A percentile compares a stretch with the other conserved stretches of the same genome.
These are phyloP conservation scores for Vultur gryphus DNA, from an alignment of 2,797 vertebrate genomes.

Conservation along the genomic window DNA sequence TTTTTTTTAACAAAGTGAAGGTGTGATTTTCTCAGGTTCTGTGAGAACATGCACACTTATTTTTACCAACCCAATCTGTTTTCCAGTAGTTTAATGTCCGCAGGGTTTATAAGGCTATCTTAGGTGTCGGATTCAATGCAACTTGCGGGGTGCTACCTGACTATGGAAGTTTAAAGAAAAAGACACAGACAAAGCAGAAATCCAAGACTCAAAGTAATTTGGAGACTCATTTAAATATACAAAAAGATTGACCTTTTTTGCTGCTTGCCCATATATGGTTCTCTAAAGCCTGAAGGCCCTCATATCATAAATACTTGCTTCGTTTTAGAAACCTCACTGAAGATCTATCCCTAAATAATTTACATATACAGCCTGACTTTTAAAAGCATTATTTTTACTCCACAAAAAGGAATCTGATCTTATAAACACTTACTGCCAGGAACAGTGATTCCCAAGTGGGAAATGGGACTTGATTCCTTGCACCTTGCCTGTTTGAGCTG, in stretches of 20 bases:
- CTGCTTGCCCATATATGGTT: background rate
- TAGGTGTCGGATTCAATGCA: constrained; percentile 32
- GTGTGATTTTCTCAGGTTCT: constrained; percentile 81
- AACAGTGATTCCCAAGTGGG: background rate
- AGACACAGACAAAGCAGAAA: constrained; percentile 5
- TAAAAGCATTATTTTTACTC: background rate
- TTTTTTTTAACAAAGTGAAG: constrained; percentile 77
- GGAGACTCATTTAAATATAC: background rate
- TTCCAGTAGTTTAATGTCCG: constrained; percentile 68
- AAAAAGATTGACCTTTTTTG: background rate
- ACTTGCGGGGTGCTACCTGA: constrained; percentile 20
- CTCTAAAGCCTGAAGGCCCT: background rate
- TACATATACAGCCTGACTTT: background rate
- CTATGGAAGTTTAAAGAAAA: background rate
- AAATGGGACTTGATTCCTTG: background rate
- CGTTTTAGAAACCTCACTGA: background rate
- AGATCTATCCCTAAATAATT: constrained; percentile 12
- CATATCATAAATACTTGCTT: background rate
- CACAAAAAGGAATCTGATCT: background rate
- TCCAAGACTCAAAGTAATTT: background rate
- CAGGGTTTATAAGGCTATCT: constrained; percentile 66
- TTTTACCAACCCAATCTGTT: constrained; percentile 78
- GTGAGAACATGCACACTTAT: constrained; percentile 76
- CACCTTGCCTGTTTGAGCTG: background rate
- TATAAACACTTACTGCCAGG: background rate